Conservation (phyloP, 2,888 invertebrate species). For the Cantharis rufa region DNA sequence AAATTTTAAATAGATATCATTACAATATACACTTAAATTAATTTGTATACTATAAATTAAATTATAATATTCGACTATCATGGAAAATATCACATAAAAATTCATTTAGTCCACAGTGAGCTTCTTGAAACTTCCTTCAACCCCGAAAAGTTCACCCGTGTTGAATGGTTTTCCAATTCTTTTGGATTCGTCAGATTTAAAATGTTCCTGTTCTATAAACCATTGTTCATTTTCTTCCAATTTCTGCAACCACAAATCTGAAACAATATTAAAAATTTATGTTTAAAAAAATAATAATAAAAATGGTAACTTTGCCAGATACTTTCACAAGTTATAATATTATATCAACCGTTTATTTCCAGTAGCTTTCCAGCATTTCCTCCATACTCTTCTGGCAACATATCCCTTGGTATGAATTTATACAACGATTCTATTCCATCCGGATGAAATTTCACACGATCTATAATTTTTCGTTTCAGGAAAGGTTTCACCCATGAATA, state of each 20-base stretch:
- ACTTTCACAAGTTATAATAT: no score
- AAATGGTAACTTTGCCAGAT: no score
- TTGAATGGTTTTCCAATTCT: background rate
- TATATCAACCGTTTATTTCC: slow-evolving; percentile 45
- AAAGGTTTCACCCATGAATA: slow-evolving; percentile 59
- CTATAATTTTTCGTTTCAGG: slow-evolving; percentile 83
- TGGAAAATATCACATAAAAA: no score
- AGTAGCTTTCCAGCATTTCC: slow-evolving; percentile 76
- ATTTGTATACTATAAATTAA: no score
- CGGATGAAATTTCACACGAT: slow-evolving; percentile 79
- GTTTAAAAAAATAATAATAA: no score
- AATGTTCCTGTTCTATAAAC: background rate
- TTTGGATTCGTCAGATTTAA: background rate
- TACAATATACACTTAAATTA: no score
- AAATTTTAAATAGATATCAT: no score
- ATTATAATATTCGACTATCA: no score
- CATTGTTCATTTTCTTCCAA: background rate
- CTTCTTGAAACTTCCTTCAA: background rate
- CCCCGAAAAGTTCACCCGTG: slow-evolving; percentile 71
- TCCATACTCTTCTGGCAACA: slow-evolving; percentile 82
- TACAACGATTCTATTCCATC: slow-evolving; percentile 72
- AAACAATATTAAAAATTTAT: background rate
- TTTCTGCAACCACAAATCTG: background rate
- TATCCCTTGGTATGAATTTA: slow-evolving; percentile 77
- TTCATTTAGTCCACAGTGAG: background rate